Percentiles rank a stretch among this genome's conserved stretches.
Conservation (phyloP, 2,888 invertebrate species). For the Polymixis lichenea region DNA sequence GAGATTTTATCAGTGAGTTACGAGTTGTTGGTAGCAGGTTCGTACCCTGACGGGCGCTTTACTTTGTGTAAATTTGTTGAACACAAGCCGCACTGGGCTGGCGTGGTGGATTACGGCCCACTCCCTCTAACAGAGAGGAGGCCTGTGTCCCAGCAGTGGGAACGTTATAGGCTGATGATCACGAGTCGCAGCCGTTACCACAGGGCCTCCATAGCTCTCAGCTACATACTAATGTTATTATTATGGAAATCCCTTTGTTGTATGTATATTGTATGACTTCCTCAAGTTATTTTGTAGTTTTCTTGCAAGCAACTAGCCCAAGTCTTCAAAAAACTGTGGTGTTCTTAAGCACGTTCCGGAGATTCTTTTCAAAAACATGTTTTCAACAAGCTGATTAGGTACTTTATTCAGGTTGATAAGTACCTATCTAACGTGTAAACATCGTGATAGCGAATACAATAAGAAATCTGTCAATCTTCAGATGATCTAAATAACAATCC, state of each 20-base stretch:
- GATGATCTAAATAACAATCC: constrained; percentile 19
- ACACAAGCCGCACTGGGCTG: too few species aligned
- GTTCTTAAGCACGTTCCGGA: not conserved
- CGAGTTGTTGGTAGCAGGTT: too few species aligned
- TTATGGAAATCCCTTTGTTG: not conserved
- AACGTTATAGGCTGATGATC: too few species aligned
- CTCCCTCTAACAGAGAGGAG: too few species aligned
- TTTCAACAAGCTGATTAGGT: not conserved
- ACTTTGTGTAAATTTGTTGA: too few species aligned
- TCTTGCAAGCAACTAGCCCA: not conserved
- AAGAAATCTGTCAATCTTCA: constrained; percentile 31
- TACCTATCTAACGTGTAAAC: constrained; percentile 9
- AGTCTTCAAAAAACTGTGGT: not conserved
- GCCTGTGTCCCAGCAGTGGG: too few species aligned
- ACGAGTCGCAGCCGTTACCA: too few species aligned
- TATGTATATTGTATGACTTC: not conserved
- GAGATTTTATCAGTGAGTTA: not conserved
- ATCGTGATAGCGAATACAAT: not conserved
- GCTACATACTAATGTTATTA: not conserved
- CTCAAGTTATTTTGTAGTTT: constrained; percentile 4
- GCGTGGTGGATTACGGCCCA: too few species aligned
- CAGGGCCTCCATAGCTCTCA: too few species aligned
- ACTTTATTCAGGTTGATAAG: not conserved
- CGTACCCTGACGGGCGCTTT: too few species aligned
- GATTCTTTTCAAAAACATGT: not conserved